A percentile compares a stretch with the other conserved stretches of the same genome.
Evolutionary conservation across 2,888 invertebrate species (phyloP).

Genomic region (Cheilosia vernalis): DNA sequence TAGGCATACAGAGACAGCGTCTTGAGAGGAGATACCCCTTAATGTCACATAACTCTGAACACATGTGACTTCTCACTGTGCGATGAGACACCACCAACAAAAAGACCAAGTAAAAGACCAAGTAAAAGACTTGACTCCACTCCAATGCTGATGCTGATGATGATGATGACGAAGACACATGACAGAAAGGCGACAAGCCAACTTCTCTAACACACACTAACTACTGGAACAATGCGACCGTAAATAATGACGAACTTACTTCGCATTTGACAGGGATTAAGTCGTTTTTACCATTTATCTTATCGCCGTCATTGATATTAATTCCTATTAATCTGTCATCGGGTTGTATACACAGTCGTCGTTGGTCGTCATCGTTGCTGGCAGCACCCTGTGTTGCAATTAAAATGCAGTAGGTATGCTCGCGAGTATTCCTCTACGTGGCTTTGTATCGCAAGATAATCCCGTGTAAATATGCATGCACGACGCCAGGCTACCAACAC

Average conservation of each 20-base stretch:
- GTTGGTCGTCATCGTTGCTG: slow-evolving; percentile 1
- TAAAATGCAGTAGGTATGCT: slow-evolving; percentile 45
- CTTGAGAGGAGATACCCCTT: slow-evolving; percentile 6
- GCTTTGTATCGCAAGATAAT: slow-evolving; percentile 39
- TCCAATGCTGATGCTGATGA: too few species aligned
- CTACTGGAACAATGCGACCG: slow-evolving; percentile 58
- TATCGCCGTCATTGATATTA: slow-evolving; percentile 71
- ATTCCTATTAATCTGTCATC: slow-evolving; percentile 73
- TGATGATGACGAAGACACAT: slow-evolving; percentile 46
- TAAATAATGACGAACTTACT: slow-evolving; percentile 73
- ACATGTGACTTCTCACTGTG: slow-evolving; percentile 38
- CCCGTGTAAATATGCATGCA: slow-evolving; percentile 42
- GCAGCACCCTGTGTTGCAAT: slow-evolving; percentile 56
- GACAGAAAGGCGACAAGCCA: slow-evolving; percentile 53
- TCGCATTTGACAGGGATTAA: slow-evolving; percentile 71
- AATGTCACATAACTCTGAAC: slow-evolving; percentile 22
- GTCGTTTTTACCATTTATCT: slow-evolving; percentile 72
- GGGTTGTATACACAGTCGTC: slow-evolving; percentile 15
- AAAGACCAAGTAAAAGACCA: too few species aligned
- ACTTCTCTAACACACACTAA: slow-evolving; percentile 37
- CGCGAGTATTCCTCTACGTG: slow-evolving; percentile 23
- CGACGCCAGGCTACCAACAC: slow-evolving; percentile 2
- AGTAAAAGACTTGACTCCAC: slow-evolving; percentile 27
- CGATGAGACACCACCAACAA: slow-evolving; percentile 27
- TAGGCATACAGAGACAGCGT: neutral